Evolutionary conservation across 2,888 invertebrate species (phyloP).

Genomic region (Cerastoderma edule): DNA sequence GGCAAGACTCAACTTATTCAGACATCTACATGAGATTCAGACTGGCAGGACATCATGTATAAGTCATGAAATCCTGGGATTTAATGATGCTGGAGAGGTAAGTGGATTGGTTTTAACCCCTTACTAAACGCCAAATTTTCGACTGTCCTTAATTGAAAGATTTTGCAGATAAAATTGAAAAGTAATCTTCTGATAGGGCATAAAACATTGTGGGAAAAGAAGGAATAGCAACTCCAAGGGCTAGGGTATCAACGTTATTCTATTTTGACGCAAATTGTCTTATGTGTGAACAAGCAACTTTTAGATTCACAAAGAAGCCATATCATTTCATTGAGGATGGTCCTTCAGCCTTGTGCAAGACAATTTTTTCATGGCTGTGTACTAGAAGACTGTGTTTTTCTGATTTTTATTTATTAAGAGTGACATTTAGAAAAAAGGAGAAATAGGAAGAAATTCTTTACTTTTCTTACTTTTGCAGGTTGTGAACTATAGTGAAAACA

Average conservation of each 20-base stretch:
- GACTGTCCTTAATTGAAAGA: no score
- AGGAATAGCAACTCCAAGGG: no score
- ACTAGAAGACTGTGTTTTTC: neutral
- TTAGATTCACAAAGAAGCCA: neutral
- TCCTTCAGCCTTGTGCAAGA: neutral
- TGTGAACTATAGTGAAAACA: constrained; percentile 93
- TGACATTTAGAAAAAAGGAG: neutral
- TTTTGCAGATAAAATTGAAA: no score
- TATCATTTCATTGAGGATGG: neutral
- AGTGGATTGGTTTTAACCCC: no score
- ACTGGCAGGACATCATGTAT: constrained; percentile 97
- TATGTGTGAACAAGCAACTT: neutral
- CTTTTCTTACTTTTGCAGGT: constrained; percentile 88
- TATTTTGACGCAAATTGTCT: no score
- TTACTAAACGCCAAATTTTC: no score
- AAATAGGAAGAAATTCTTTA: no score
- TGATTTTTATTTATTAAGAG: neutral
- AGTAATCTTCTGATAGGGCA: no score
- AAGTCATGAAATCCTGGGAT: constrained; percentile 98
- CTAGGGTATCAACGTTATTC: no score
- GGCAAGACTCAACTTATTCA: constrained; percentile 97
- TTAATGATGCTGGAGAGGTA: constrained; percentile 87
- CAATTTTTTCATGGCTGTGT: no score
- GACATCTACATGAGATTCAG: constrained; percentile 96
- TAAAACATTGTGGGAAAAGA: no score